Conservation (phyloP, 2,113 vertebrate species). For the Hyla sarda region DNA sequence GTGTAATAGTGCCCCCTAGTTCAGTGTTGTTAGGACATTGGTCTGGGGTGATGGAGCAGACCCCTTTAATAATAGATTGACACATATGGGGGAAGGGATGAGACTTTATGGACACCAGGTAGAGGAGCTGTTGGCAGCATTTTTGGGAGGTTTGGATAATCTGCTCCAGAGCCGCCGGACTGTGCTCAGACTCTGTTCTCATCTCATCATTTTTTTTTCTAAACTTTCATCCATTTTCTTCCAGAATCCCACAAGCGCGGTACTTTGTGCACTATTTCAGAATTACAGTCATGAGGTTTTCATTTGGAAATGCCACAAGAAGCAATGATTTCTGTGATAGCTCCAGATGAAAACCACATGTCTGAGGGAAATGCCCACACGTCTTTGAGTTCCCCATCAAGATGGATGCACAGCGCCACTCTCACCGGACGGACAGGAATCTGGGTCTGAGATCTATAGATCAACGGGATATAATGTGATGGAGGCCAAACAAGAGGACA, state of each 20-base stretch:
- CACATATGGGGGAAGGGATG: neutral
- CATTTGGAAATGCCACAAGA: conserved; percentile 61
- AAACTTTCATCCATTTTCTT: conserved; percentile 25
- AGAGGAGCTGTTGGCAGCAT: neutral
- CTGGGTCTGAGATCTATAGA: neutral
- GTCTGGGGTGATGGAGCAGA: too few species aligned
- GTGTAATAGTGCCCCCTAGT: too few species aligned
- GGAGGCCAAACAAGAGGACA: too few species aligned
- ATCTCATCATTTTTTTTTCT: neutral
- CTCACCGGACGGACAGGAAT: neutral
- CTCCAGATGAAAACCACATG: conserved; percentile 70
- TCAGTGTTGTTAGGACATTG: too few species aligned
- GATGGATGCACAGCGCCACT: neutral
- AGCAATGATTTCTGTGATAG: conserved; percentile 60
- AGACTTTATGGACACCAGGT: conserved; percentile 20
- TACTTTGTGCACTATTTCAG: conserved; percentile 40
- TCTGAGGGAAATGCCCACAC: conserved; percentile 44
- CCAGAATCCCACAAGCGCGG: conserved; percentile 42
- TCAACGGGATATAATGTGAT: neutral
- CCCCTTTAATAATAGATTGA: neutral
- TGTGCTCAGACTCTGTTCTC: conserved; percentile 23
- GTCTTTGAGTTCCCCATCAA: neutral
- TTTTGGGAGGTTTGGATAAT: conserved; percentile 35
- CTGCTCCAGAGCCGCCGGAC: neutral
- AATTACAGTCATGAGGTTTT: conserved; percentile 64